Base-by-base conservation (phyloP, 2,797 vertebrate species). In the Enteromius afrohamiltoni region DNA sequence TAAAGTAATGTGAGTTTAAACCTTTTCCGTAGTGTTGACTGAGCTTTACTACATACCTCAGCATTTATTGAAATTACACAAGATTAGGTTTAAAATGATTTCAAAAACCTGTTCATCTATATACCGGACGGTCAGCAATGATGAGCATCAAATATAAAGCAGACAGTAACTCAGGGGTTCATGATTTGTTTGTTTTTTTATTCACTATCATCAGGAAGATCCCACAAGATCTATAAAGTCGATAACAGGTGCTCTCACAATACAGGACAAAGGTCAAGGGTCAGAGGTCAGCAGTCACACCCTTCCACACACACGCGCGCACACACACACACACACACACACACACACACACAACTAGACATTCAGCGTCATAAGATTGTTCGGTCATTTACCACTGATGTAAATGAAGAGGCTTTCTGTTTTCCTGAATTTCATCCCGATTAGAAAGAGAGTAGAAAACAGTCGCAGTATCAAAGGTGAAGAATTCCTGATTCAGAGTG, bases 301-400 rank as follows among this genome's bases (percentile, higher is more conserved):
- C 9, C 79, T 34, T 67, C 1, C 82, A 23, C 49, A 58, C 49
- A 67, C 47, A 21, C 42, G 45, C 69, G 21, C 62, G 55, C 60
- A n/a, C 47, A 21, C 42, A 55, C 69, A 26, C 62, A 65, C 60
- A n/a, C 45, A 40, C 80, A 71, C 75, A 64, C 75, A 51, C 31
- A 64, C 8, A 80, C n/a, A 82, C 37, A 73, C 13, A 74, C 5
- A 75, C 88, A 88, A 92, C 92, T 93, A 90, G 92, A 95, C 94
- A 95, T 95, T 95, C 94, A 94, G 92, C 85, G 94, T 94, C 95
- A 95, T 93, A 90, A 93, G 94, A 95, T 94, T 94, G 93, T 95
- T 94, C 91, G 90, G 81, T 87, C 83, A 79, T 75, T 77, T 80
- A 83, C 21, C 64, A 87, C 80, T 71, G 81, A 68, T 16, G 93